These are phyloP conservation scores for Calliopsis andreniformis DNA, from an alignment of 1,140 invertebrate genomes.

Conservation along the genomic window DNA sequence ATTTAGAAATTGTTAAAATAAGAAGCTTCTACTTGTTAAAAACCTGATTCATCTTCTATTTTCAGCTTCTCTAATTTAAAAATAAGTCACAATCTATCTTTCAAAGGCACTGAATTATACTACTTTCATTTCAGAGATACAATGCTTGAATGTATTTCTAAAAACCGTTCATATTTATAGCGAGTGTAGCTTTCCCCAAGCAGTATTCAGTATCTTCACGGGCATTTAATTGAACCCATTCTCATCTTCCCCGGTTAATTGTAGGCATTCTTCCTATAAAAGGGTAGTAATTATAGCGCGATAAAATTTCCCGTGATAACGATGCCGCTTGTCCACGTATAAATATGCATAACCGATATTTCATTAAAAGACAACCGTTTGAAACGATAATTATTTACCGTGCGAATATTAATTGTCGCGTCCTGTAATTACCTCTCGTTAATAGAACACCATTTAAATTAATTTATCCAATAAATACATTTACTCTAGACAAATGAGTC, in stretches of 20 bases:
- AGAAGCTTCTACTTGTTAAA: too few relatives aligned
- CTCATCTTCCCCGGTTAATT: background rate
- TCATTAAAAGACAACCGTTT: background rate
- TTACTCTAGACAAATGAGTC: too few relatives aligned
- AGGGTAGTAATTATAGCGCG: background rate
- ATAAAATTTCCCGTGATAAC: background rate
- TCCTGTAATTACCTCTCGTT: background rate
- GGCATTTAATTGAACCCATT: background rate
- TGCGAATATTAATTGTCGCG: background rate
- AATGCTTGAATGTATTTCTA: background rate
- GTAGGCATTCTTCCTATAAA: background rate
- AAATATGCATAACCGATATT: background rate
- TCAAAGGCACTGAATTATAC: too few relatives aligned
- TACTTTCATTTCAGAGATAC: background rate
- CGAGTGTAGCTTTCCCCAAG: background rate
- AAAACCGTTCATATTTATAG: background rate
- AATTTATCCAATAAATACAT: too few relatives aligned
- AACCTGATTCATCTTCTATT: too few relatives aligned
- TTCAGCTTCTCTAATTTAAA: too few relatives aligned
- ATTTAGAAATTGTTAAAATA: too few relatives aligned
- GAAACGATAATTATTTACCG: background rate
- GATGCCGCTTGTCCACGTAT: background rate
- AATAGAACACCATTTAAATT: too few relatives aligned
- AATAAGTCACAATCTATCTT: too few relatives aligned
- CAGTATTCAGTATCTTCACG: background rate